Conservation (phyloP, 2,797 vertebrate genomes). For the Gambelia wislizenii region DNA sequence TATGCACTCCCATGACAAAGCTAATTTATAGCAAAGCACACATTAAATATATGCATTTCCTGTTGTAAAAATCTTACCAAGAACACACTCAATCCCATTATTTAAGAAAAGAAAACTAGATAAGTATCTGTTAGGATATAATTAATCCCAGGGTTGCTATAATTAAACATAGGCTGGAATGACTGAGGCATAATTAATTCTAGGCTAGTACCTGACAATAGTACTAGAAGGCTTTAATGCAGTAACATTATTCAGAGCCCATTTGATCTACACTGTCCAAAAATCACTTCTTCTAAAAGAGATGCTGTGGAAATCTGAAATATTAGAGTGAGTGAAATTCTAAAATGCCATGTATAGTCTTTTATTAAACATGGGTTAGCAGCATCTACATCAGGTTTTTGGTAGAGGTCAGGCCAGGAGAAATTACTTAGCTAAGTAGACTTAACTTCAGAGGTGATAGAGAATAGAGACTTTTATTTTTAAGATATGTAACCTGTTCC, state of each 20-base stretch:
- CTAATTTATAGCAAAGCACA: neutral
- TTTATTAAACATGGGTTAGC: neutral
- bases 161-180: constrained; percentile 14
- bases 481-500: neutral
- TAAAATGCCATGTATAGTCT: neutral
- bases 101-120: constrained; percentile 4
- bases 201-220: neutral
- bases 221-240: neutral
- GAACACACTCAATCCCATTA: neutral
- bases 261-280: neutral
- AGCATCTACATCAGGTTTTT: too few relatives aligned
- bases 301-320: neutral
- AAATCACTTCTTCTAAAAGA: neutral
- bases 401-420: too few relatives aligned
- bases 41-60: neutral
- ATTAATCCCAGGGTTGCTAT: constrained; percentile 13
- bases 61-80: neutral
- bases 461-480: neutral
- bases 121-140: constrained; percentile 10
- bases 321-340: neutral
- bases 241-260: neutral
- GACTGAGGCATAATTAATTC: constrained; percentile 20
- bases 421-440: too few relatives aligned
- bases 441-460: too few relatives aligned
- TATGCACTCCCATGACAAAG: neutral